phyloP scores from a whole-genome alignment of 2,113 vertebrate genomes.

The Ardeotis arabs region DNA sequence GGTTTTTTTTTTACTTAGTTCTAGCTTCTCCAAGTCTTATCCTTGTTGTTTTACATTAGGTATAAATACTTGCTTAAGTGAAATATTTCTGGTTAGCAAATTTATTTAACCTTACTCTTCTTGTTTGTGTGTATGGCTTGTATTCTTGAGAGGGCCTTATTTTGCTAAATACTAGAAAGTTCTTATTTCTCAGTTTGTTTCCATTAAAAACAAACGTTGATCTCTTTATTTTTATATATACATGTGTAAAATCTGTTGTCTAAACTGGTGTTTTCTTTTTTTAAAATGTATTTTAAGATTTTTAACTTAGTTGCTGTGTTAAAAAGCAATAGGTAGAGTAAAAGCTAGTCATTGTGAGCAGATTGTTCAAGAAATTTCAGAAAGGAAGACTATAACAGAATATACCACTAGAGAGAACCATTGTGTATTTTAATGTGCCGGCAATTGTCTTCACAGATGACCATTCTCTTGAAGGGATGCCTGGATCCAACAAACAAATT shows the following conservation, averaged over 20 bases:
- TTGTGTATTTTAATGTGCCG: conserved; percentile 49
- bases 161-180: not conserved
- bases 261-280: not conserved
- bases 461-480: conserved; percentile 71
- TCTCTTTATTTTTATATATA: not conserved
- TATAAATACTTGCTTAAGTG: not conserved
- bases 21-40: not conserved
- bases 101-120: not conserved
- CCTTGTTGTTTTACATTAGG: not conserved
- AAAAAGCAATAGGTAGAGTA: not conserved
- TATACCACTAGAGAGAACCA: not conserved
- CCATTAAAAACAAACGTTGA: not conserved
- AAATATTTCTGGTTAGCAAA: not conserved
- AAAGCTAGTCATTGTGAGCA: not conserved
- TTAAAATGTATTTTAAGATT: not conserved
- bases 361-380: not conserved
- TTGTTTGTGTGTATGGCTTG: not conserved
- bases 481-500: conserved; percentile 93
- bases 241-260: not conserved
- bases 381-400: not conserved
- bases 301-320: not conserved
- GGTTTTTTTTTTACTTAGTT: not conserved
- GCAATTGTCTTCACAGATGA: conserved; percentile 80
- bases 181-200: not conserved
- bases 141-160: not conserved